A percentile compares a stretch with the other conserved stretches of the same genome.
phyloP scores from a whole-genome alignment of 2,113 vertebrate species.

The Larimichthys polyactis region DNA sequence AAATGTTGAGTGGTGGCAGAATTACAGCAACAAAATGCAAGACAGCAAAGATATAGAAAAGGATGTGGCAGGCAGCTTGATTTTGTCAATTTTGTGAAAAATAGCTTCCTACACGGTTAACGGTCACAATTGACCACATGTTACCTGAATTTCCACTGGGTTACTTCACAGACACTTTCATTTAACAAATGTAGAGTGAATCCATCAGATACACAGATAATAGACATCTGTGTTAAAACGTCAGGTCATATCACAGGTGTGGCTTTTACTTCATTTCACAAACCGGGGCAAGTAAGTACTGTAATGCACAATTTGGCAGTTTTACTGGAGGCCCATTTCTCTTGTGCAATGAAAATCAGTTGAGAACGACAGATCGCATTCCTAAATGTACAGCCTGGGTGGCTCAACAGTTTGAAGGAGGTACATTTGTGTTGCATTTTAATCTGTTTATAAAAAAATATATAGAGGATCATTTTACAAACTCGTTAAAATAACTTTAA shows the following conservation, averaged over 20 bases:
- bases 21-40: conserved; percentile 18
- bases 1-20: conserved; percentile 2
- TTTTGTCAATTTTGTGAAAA: neutral
- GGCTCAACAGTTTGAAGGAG: neutral
- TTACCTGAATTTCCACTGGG: neutral
- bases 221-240: neutral
- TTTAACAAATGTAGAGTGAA: neutral
- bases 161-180: neutral
- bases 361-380: neutral
- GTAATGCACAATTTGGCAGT: neutral
- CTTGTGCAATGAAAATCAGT: neutral
- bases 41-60: neutral
- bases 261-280: neutral
- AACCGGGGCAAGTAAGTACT: neutral
- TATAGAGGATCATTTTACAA: conserved; percentile 6
- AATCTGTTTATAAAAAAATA: neutral
- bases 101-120: no score
- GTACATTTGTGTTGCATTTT: neutral
- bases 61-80: neutral
- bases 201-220: neutral
- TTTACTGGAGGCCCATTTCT: neutral
- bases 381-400: neutral
- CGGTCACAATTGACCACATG: neutral
- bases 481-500: conserved; percentile 1
- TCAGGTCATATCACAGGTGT: neutral